These are phyloP conservation scores for Thryonomys swinderianus DNA, from an alignment of 2,113 vertebrate genomes.

Conservation along the genomic window DNA sequence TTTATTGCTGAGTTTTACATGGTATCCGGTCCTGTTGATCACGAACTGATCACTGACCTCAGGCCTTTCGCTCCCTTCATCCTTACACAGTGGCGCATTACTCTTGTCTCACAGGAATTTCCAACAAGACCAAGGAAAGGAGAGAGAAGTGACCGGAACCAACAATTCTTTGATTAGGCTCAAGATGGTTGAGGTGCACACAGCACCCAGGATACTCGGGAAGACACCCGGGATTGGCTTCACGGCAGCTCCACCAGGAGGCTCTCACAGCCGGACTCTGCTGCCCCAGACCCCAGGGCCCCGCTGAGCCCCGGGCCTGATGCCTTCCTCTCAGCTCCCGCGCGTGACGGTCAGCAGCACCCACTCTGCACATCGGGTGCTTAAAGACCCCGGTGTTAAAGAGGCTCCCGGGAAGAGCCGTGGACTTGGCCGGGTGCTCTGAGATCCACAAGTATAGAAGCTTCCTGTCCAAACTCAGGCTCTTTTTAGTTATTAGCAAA, in stretches of 20 bases:
- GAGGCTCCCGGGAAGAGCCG: not conserved
- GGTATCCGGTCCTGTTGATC: not conserved
- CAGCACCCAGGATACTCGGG: not conserved
- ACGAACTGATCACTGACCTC: not conserved
- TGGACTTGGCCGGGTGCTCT: not conserved
- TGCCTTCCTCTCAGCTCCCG: not conserved
- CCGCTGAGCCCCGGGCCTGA: not conserved
- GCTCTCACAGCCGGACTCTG: not conserved
- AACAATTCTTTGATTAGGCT: not conserved
- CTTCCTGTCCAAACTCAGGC: not conserved
- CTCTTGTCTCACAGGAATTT: not conserved
- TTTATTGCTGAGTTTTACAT: not conserved
- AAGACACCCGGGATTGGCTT: not conserved
- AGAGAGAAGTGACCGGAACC: not conserved
- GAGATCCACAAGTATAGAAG: not conserved
- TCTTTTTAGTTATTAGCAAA: not conserved
- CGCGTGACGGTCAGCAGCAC: not conserved
- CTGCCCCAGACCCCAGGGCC: not conserved
- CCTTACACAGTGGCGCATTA: not conserved
- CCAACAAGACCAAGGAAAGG: not conserved
- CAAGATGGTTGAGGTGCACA: not conserved
- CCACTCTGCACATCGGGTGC: not conserved
- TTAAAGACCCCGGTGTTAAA: not conserved
- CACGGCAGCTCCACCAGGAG: not conserved
- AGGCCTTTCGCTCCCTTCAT: not conserved